Percentiles rank a stretch among this genome's conserved stretches.
Conservation (phyloP, 2,888 invertebrate genomes). For the Dichetophora obliterata region DNA sequence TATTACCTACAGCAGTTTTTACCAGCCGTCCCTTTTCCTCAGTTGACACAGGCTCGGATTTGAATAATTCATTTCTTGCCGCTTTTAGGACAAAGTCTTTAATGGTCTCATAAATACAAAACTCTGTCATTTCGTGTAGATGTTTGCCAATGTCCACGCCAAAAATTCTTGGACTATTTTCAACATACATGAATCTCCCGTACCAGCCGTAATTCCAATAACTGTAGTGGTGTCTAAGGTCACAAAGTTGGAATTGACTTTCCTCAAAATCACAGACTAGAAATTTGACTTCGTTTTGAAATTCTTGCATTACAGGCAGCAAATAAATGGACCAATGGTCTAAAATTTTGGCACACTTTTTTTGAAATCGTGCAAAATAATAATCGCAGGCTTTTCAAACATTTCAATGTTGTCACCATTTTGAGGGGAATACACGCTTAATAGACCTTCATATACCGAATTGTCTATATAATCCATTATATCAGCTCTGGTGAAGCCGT, state of each 20-base stretch:
- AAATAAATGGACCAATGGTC: background rate
- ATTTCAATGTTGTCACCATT: constrained; percentile 1
- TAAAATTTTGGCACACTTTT: background rate
- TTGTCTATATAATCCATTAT: background rate
- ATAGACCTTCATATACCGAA: background rate
- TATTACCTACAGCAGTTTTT: background rate
- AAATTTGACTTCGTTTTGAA: background rate
- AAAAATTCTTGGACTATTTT: background rate
- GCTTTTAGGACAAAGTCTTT: background rate
- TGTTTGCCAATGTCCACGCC: background rate
- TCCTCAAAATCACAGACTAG: background rate
- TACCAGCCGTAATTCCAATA: background rate
- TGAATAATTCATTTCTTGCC: background rate
- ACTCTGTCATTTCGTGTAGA: background rate
- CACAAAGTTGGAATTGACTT: background rate
- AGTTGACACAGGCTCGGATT: background rate
- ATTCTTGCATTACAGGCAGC: background rate
- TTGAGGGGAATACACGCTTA: background rate
- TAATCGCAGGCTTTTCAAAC: background rate
- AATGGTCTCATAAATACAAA: background rate
- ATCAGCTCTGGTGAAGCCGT: background rate
- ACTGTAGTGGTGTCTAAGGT: too few relatives aligned
- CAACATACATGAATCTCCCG: background rate
- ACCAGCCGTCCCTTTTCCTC: background rate
- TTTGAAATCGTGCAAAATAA: background rate